Conservation (phyloP, 2,797 vertebrate species). For the Chaetophractus vellerosus region DNA sequence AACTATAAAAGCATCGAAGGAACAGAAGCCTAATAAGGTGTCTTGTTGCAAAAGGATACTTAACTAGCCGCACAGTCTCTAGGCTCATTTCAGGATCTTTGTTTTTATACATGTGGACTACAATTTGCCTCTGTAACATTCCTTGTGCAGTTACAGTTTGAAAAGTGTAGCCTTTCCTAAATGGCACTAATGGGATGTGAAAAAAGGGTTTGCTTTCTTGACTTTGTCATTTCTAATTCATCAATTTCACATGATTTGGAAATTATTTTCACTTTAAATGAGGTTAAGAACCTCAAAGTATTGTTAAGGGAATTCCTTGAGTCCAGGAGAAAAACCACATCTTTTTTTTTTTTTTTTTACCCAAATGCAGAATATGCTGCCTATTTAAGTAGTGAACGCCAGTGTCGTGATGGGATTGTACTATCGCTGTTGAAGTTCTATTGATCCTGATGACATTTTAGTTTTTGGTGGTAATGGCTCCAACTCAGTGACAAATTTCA, state of each 20-base stretch:
- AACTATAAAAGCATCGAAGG: neutral
- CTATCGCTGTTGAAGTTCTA: neutral
- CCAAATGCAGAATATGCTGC: neutral
- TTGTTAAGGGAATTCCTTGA: neutral
- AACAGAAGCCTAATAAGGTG: neutral
- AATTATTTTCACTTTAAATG: constrained; percentile 42
- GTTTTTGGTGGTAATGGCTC: neutral
- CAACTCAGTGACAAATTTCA: neutral
- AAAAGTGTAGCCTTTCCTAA: neutral
- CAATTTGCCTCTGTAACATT: neutral
- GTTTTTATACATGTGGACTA: neutral
- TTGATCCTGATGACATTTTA: neutral
- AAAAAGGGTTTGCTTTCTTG: neutral
- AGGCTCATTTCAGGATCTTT: neutral
- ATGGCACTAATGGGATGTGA: neutral
- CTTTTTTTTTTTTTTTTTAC: too few relatives aligned
- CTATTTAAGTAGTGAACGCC: neutral
- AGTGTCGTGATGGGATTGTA: neutral
- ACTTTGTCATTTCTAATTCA: neutral
- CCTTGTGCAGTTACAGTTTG: neutral
- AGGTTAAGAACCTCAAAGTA: neutral
- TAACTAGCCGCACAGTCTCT: neutral
- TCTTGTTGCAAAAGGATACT: neutral
- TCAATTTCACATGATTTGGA: neutral
- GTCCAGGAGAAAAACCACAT: neutral